These are phyloP conservation scores for Nymphalis io DNA, from an alignment of 1,140 invertebrate genomes.

Conservation along the genomic window DNA sequence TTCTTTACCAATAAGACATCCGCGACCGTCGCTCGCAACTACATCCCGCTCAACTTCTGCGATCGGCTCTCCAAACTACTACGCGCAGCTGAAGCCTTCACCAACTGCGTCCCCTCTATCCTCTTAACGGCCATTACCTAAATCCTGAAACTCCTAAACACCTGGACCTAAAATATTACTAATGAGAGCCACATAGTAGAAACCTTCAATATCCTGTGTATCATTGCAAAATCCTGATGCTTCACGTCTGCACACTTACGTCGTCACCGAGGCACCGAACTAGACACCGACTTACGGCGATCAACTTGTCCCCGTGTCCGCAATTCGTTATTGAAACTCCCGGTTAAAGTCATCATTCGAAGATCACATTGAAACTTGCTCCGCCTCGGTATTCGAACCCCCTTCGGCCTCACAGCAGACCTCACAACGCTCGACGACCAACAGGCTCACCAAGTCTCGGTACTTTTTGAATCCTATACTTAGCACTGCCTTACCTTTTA, in stretches of 20 bases:
- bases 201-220: slow-evolving; percentile 58
- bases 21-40: slow-evolving; percentile 69
- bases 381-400: slow-evolving; percentile 63
- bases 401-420: slow-evolving; percentile 74
- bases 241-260: slow-evolving; percentile 72
- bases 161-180: slow-evolving; percentile 47
- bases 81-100: slow-evolving; percentile 70
- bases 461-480: slow-evolving; percentile 78
- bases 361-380: slow-evolving; percentile 66
- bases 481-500: slow-evolving; percentile 73
- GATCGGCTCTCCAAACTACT: slow-evolving; percentile 71
- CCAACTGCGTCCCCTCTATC: slow-evolving; percentile 64
- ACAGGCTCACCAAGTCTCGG: slow-evolving; percentile 75
- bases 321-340: slow-evolving; percentile 66
- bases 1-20: slow-evolving; percentile 73
- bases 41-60: slow-evolving; percentile 60
- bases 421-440: slow-evolving; percentile 65
- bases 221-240: slow-evolving; percentile 61
- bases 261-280: slow-evolving; percentile 66
- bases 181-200: slow-evolving; percentile 63
- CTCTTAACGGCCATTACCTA: slow-evolving; percentile 73
- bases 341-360: slow-evolving; percentile 62
- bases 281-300: slow-evolving; percentile 61
- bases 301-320: slow-evolving; percentile 56
- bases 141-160: slow-evolving; percentile 47